Percentiles rank a stretch among this genome's conserved stretches.
Evolutionary conservation across 2,888 invertebrate genomes (phyloP).

Genomic region (Andrena flavipes): DNA sequence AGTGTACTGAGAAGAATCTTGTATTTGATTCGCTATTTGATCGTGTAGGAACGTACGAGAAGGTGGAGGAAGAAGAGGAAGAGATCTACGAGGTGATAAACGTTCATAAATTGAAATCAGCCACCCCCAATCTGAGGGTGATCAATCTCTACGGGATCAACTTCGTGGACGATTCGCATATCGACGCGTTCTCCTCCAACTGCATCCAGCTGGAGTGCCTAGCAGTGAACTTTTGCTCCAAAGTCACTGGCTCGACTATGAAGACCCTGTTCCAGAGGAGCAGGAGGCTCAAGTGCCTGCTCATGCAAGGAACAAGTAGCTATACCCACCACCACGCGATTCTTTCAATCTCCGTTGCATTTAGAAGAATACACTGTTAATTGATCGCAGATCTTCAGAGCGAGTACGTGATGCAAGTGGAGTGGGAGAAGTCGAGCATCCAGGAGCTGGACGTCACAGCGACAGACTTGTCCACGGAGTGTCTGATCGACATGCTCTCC

Average conservation of each 20-base stretch:
- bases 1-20: not conserved
- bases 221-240: conserved; percentile 98
- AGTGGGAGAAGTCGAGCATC: conserved; percentile 98
- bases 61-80: conserved; percentile 99
- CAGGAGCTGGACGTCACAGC: conserved; percentile 98
- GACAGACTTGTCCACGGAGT: conserved; percentile 97
- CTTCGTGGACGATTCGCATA: conserved; percentile 99
- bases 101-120: conserved; percentile 98
- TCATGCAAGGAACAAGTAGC: conserved; percentile 98
- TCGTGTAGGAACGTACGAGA: conserved; percentile 95
- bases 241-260: conserved; percentile 98
- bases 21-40: not conserved
- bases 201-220: conserved; percentile 99
- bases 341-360: not conserved
- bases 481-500: conserved; percentile 95
- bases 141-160: conserved; percentile 99
- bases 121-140: conserved; percentile 98
- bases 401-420: conserved; percentile 97
- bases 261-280: conserved; percentile 97
- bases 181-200: conserved; percentile 98
- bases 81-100: conserved; percentile 99
- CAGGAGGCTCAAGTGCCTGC: conserved; percentile 94
- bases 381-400: conserved; percentile 91
- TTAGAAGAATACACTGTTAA: not conserved
- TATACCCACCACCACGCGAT: conserved; percentile 63